Evolutionary conservation across 2,888 invertebrate species (phyloP), one percentile per base, ranked within the genome.

Genomic region (Cheilosia urbana): DNA sequence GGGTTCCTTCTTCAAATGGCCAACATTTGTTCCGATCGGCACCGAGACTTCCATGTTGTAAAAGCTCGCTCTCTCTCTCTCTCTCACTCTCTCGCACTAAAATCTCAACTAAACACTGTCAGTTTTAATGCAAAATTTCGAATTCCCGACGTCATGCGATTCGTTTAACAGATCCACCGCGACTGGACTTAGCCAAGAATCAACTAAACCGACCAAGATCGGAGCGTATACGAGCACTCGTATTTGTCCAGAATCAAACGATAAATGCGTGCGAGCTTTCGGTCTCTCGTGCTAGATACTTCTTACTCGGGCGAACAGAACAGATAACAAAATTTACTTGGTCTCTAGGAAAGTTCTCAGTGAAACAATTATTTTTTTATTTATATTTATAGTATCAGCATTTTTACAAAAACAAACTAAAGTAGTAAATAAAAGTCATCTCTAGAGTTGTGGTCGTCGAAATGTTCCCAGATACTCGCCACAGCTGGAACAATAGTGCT

Each of bases 391-490:
- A 78, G 69, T 17, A 65, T 45, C 51, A 57, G 42, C n/a, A 21
- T 42, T 62, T 57, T 34, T 78, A 58, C 34, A 65, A 24, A 65
- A n/a, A 40, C 42, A 53, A 37, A 15, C 19, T 45, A 42, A 78
- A 9, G 42, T 24, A 58, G 1, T 6, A 40, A 30, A 27, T 17
- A 47, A 55, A 19, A 57, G 19, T 37, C 34, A 37, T 55, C 72
- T 68, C 51, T 88, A 91, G 37, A 91, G 88, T 76, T 91, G 91
- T 9, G 92, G 92, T 27, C 91, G 88, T n/a, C 90, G 88, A 76
- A 89, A 92, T 34, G 91, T 89, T 51, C 91, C 91, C 84, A 92
- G 87, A 85, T 92, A 92, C 83, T 91, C 91, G 45, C 91, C 91
- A 60, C 91, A 92, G 40, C 89, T 88, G 17, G 91, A 89, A 53